phyloP scores from a whole-genome alignment of 2,797 vertebrate genomes.

The Cossypha heuglini region DNA sequence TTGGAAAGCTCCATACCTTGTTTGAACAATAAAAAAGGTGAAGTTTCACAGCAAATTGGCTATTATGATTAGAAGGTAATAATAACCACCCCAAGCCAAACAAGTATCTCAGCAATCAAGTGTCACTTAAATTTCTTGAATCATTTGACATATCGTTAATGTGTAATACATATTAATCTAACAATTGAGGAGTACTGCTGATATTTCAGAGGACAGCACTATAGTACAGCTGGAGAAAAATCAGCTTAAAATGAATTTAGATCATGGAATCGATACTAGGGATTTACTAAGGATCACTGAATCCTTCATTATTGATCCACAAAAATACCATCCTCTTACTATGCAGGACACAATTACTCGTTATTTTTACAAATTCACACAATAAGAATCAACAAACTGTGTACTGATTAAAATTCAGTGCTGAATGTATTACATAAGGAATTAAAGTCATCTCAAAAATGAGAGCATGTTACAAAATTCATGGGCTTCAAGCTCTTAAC shows the following conservation, averaged over 20 bases:
- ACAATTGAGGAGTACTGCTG: not conserved
- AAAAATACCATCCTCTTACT: slow-evolving; percentile 24
- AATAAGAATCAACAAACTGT: slow-evolving; percentile 31
- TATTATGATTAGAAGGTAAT: slow-evolving; percentile 24
- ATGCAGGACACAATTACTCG: slow-evolving; percentile 8
- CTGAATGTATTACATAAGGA: slow-evolving; percentile 16
- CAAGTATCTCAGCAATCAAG: not conserved
- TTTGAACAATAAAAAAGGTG: slow-evolving; percentile 43
- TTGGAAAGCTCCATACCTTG: slow-evolving; percentile 6
- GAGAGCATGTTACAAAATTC: slow-evolving; percentile 3
- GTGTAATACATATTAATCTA: not conserved
- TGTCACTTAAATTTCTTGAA: not conserved
- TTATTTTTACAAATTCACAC: slow-evolving; percentile 57
- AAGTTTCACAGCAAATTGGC: slow-evolving; percentile 18
- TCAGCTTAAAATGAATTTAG: slow-evolving; percentile 71
- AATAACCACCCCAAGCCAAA: slow-evolving; percentile 3
- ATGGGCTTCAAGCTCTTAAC: not conserved
- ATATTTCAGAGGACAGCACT: slow-evolving; percentile 4
- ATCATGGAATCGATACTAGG: slow-evolving; percentile 57
- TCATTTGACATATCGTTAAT: not conserved
- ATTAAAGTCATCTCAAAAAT: not conserved
- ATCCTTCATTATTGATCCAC: slow-evolving; percentile 66
- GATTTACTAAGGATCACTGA: slow-evolving; percentile 69
- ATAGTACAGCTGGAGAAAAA: slow-evolving; percentile 47
- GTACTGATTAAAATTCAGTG: slow-evolving; percentile 34